Base-by-base conservation (phyloP, 2,113 vertebrate genomes). In the Gambusia affinis region DNA sequence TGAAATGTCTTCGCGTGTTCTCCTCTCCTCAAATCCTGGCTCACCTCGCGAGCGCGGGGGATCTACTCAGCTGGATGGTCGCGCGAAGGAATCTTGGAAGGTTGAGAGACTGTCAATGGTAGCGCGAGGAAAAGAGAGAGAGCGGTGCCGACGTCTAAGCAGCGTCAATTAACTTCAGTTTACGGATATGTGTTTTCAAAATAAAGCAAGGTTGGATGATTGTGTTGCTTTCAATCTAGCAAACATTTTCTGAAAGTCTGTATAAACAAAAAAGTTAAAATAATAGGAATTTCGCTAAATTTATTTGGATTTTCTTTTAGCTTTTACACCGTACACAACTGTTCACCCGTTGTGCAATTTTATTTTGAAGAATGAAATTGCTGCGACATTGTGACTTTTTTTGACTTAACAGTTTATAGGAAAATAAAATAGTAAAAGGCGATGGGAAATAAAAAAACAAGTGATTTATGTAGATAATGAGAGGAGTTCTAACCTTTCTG, bases 21-120 rank as follows among this genome's bases (percentile, higher is more conserved):
- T 83, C 64, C 88, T 87, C 80, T 64, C 51, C 80, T 51, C 60
- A 87, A 81, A 83, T 84, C 82, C 82, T 77, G 81, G 75, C 62
- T 74, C 81, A 35, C 67, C 70, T 78, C 67, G 66, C 30, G 0
- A 42, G 67, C 22, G 81, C 71, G 42, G 75, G 75, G 75, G 73
- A 31, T 64, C 70, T 42, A 75, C 74, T 82, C 75, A 30, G 35
- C 79, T 44, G 73, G 44, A 19, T 19, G 61, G 29, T 61, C 42
- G 72, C 30, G 63, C 5, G 64, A 75, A 57, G 70, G 28, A 28
- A 8, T 15, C 67, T 57, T 27, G 12, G 37, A 3, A n/a, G 77
- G 70, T 78, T 29, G 68, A 87, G 88, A 82, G 85, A 88, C 82
- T 1, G 0, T 54, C 72, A 70, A 66, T 15, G 1, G 3, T 8